phyloP scores from a whole-genome alignment of 2,113 vertebrate genomes.

The Rhinoderma darwinii region DNA sequence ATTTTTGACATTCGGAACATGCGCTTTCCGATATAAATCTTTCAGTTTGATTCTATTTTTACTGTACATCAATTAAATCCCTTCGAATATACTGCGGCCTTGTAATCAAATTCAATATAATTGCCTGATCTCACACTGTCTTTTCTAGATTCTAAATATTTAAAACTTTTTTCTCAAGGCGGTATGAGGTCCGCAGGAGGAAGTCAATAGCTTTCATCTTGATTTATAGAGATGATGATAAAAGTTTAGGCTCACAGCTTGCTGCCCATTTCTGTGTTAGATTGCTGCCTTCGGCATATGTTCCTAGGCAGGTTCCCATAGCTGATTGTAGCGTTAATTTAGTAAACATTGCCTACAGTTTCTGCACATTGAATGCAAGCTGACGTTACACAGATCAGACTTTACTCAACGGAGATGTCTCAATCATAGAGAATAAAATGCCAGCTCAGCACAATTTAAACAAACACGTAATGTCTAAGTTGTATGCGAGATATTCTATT shows the following conservation, averaged over 20 bases:
- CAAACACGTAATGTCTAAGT: slow-evolving; percentile 25
- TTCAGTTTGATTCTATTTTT: neutral
- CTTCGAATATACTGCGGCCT: slow-evolving; percentile 17
- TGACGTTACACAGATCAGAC: slow-evolving; percentile 63
- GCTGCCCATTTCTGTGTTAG: slow-evolving; percentile 72
- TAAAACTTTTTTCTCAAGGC: slow-evolving; percentile 72
- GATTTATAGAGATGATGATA: slow-evolving; percentile 80
- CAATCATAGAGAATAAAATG: slow-evolving; percentile 48
- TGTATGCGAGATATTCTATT: slow-evolving; percentile 19
- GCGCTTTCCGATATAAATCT: neutral
- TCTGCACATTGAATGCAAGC: slow-evolving; percentile 72
- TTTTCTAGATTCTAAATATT: slow-evolving; percentile 70
- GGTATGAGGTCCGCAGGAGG: slow-evolving; percentile 74
- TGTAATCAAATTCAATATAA: slow-evolving; percentile 58
- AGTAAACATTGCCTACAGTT: slow-evolving; percentile 72
- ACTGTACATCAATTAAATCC: slow-evolving; percentile 49
- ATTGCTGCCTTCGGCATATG: slow-evolving; percentile 76
- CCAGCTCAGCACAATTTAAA: slow-evolving; percentile 55
- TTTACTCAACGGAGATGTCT: slow-evolving; percentile 56
- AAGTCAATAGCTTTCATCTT: slow-evolving; percentile 78
- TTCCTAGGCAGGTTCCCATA: slow-evolving; percentile 77
- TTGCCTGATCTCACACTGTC: slow-evolving; percentile 59
- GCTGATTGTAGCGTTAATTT: slow-evolving; percentile 73
- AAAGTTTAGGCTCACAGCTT: slow-evolving; percentile 82
- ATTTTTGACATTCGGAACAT: neutral